These are phyloP conservation scores for Perdita meconis DNA, from an alignment of 2,888 invertebrate species.

Conservation along the genomic window DNA sequence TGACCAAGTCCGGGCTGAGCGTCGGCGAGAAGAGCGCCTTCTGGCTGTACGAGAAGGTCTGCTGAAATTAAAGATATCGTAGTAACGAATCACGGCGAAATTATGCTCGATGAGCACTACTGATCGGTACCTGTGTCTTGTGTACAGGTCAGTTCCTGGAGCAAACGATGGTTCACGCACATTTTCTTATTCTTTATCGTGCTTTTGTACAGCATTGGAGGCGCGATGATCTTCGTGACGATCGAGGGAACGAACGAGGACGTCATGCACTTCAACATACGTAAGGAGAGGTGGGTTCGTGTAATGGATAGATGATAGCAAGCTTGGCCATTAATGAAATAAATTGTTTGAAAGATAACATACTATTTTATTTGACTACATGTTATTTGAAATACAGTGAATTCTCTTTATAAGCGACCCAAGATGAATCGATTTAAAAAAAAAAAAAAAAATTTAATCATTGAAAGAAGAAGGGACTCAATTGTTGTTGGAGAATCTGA, in stretches of 20 bases:
- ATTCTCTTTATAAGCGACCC: no score
- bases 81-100: no score
- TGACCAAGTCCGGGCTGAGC: conserved; percentile 93
- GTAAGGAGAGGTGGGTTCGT: conserved; percentile 76
- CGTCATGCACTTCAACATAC: conserved; percentile 75
- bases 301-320: no score
- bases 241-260: conserved; percentile 88
- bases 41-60: conserved; percentile 91
- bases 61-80: conserved; percentile 5
- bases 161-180: conserved; percentile 95
- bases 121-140: conserved; percentile 25
- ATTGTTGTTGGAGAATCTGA: no score
- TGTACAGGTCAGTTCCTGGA: conserved; percentile 87
- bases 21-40: conserved; percentile 93
- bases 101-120: neutral
- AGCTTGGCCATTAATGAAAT: no score
- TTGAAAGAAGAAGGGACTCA: no score
- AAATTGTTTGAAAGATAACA: no score
- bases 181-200: conserved; percentile 92
- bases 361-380: no score
- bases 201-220: conserved; percentile 91
- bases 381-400: no score
- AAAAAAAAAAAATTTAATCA: no score
- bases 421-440: no score
- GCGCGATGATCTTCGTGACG: conserved; percentile 91